Evolutionary conservation across 2,113 vertebrate species (phyloP).

Genomic region (Ivindomyrus marchei): DNA sequence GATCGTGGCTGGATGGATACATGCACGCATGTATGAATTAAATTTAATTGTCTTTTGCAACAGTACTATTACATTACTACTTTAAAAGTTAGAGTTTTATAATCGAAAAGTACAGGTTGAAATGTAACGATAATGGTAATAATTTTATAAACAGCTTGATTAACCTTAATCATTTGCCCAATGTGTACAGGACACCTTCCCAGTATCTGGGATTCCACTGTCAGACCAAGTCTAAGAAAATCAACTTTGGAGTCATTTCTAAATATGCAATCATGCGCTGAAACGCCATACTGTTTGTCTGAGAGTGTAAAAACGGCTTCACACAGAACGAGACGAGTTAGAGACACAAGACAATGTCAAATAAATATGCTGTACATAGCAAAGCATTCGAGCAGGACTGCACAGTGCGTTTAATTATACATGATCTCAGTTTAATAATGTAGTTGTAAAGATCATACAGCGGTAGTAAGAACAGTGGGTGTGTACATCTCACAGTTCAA

Average conservation of each 20-base stretch:
- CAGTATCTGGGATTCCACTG: neutral
- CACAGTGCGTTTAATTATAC: neutral
- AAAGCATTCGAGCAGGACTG: neutral
- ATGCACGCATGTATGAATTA: neutral
- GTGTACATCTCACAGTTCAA: neutral
- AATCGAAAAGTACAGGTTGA: neutral
- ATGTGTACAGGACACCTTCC: neutral
- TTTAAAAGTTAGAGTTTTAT: neutral
- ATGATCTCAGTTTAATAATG: neutral
- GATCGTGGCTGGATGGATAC: neutral
- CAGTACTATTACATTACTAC: neutral
- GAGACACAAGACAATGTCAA: neutral
- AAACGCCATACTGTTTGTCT: neutral
- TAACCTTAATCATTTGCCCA: neutral
- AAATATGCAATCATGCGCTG: neutral
- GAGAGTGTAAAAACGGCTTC: neutral
- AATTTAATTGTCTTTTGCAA: neutral
- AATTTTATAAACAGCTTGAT: neutral
- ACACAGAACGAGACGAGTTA: neutral
- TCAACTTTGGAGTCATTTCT: neutral
- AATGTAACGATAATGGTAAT: neutral
- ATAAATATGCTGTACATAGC: neutral
- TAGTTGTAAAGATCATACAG: neutral
- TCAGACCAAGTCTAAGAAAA: neutral
- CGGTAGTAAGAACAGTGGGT: neutral